A percentile compares a stretch with the other conserved stretches of the same genome.
Conservation (phyloP, 2,888 invertebrate genomes). For the Rutpela maculata region DNA sequence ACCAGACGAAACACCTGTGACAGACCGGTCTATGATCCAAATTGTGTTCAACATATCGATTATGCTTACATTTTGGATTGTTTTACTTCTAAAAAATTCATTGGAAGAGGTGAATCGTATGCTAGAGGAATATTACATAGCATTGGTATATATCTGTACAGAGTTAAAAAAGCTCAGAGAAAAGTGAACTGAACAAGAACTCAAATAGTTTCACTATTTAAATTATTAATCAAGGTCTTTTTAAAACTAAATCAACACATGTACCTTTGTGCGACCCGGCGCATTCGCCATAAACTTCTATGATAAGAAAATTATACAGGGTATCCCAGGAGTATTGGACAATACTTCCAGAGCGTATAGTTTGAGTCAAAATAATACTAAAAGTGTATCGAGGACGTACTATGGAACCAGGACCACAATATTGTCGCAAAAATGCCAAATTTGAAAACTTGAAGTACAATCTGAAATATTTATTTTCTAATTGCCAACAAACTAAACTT, state of each 20-base stretch:
- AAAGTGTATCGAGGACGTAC: too few relatives aligned
- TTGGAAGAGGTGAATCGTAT: background rate
- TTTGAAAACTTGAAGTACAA: too few relatives aligned
- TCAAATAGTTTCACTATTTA: background rate
- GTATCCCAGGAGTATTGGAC: too few relatives aligned
- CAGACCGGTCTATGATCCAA: background rate
- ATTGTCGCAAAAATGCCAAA: too few relatives aligned
- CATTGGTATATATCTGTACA: background rate
- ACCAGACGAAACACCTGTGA: slow-evolving; percentile 7
- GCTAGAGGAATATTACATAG: background rate
- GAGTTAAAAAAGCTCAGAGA: background rate
- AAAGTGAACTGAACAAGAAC: background rate
- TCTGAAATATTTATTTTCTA: too few relatives aligned
- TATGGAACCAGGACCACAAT: too few relatives aligned
- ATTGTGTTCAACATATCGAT: background rate
- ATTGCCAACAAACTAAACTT: too few relatives aligned
- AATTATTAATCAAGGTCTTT: background rate
- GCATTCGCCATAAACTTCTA: background rate
- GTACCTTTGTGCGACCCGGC: background rate
- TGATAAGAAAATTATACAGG: too few relatives aligned
- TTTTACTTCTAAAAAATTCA: slow-evolving; percentile 1
- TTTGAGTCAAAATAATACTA: too few relatives aligned
- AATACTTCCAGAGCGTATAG: too few relatives aligned
- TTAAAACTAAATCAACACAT: background rate
- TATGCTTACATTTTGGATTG: background rate